Base-by-base conservation (phyloP, 2,797 vertebrate species). In the Rhynchonycteris naso region DNA sequence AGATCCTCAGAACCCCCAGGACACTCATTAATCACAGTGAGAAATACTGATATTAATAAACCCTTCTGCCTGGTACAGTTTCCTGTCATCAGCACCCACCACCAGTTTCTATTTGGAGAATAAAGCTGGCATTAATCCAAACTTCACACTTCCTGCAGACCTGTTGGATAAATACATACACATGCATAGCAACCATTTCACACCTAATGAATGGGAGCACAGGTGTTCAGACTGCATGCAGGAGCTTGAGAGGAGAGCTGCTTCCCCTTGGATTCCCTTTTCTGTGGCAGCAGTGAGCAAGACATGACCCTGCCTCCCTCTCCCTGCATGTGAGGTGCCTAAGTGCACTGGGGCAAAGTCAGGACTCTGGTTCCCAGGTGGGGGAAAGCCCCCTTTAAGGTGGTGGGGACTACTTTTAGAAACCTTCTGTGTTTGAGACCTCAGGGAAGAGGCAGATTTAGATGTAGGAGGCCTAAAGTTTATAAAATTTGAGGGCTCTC, bases 131-230 rank as follows among this genome's bases (percentile, higher is more conserved):
- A 71, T 63, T 58, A 72, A 95, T 91, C 3, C 56, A 63, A 93
- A 35, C 63, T 83, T 90, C 85, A 38, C 82, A 76, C 69, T 68
- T 88, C 61, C 33, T 76, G 47, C 54, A 90, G 91, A 90, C 78
- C 74, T 94, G 94, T 92, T 94, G 69, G 68, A 54, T 82, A 92
- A 95, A 95, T 82, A 97, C 24, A 58, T 21, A 82, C 91, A 94
- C 69, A 43, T 30, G 35, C 91, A 63, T 1, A 1, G 78, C 76
- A 93, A 58, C 78, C 79, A 80, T 56, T 96, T 97, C 85, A 89
- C 94, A 86, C 82, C 71, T 91, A 68, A 75, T 80, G 80, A 90
- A 56, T 59, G 52, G 75, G 76, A 47, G 61, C 63, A 72, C 58
- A 80, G 79, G 43, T 56, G 52, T 82, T 2, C 4, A 56, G 65